These are phyloP conservation scores for Bombycilla garrulus DNA, from an alignment of 2,113 vertebrate species.

Conservation along the genomic window DNA sequence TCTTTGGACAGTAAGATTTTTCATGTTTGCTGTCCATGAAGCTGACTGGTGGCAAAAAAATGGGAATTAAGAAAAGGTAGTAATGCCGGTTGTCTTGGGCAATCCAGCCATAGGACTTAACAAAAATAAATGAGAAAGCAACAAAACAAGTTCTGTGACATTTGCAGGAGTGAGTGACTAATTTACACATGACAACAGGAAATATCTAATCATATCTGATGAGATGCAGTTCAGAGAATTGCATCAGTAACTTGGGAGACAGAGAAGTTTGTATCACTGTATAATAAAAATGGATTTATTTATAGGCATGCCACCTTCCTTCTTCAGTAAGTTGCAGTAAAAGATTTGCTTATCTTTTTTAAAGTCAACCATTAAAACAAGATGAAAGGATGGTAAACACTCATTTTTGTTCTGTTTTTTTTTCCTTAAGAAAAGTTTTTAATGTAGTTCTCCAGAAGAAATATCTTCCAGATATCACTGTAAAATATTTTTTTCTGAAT, in stretches of 20 bases:
- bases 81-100: not conserved
- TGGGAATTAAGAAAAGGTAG: accelerated
- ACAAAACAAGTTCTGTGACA: conserved; percentile 11
- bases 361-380: not conserved
- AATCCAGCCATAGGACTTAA: not conserved
- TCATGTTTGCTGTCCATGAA: not conserved
- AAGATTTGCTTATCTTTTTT: conserved; percentile 1
- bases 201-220: conserved; percentile 22
- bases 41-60: not conserved
- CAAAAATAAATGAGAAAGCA: not conserved
- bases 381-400: not conserved
- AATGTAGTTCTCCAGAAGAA: not conserved
- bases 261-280: not conserved
- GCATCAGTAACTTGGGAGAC: not conserved
- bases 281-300: not conserved
- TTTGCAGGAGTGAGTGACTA: conserved; percentile 8
- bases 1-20: not conserved
- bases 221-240: not conserved
- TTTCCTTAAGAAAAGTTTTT: not conserved
- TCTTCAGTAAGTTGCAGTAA: not conserved
- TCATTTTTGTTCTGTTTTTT: not conserved
- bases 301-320: not conserved
- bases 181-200: conserved; percentile 22
- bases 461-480: not conserved
- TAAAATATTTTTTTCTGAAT: not conserved